These are phyloP conservation scores for Osedax frankpressi DNA, from an alignment of 2,888 invertebrate species.

Conservation along the genomic window DNA sequence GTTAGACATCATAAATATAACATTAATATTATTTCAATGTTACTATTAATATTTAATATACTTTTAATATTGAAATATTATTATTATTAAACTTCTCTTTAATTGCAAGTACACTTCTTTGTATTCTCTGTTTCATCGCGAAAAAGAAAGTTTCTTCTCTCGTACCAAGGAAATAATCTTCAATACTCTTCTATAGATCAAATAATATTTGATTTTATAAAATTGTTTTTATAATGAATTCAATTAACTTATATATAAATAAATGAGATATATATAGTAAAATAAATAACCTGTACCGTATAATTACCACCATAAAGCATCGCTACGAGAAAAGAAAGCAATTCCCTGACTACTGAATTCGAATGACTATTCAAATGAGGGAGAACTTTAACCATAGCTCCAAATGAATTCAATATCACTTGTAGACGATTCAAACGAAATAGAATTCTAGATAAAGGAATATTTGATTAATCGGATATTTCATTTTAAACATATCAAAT, in stretches of 20 bases:
- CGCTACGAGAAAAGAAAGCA: constrained; percentile 36
- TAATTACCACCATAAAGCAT: constrained; percentile 41
- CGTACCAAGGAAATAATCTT: constrained; percentile 36
- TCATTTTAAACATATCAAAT: too few relatives aligned
- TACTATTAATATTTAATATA: too few relatives aligned
- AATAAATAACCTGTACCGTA: constrained; percentile 34
- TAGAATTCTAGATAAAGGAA: background rate
- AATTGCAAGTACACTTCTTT: background rate
- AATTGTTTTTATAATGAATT: background rate
- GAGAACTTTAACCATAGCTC: constrained; percentile 34
- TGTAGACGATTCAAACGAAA: background rate
- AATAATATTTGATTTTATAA: too few relatives aligned
- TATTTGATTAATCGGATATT: too few relatives aligned
- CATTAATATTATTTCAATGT: too few relatives aligned
- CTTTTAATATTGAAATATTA: too few relatives aligned
- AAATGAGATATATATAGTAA: background rate
- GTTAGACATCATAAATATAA: too few relatives aligned
- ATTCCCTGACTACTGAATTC: constrained; percentile 38
- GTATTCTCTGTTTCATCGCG: constrained; percentile 37
- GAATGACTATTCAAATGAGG: constrained; percentile 37
- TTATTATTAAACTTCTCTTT: background rate
- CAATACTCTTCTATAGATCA: constrained; percentile 23
- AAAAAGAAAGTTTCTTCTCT: constrained; percentile 45
- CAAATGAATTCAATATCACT: constrained; percentile 22
- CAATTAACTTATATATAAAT: background rate